Conservation (phyloP, 2,888 invertebrate species). For the Noctua pronuba region DNA sequence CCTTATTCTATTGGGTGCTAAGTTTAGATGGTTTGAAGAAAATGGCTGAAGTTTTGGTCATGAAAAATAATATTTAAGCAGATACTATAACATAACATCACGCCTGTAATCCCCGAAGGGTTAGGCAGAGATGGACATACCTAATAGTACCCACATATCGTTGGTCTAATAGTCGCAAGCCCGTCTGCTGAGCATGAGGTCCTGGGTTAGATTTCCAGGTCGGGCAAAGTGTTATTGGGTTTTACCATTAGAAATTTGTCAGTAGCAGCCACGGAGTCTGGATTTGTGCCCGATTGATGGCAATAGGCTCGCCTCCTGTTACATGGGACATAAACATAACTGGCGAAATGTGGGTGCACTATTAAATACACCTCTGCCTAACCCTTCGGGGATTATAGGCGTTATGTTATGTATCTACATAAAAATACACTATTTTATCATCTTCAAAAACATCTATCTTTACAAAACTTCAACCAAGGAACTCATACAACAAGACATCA, state of each 20-base stretch:
- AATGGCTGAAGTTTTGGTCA: constrained; percentile 12
- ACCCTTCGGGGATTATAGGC: not conserved
- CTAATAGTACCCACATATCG: too few species aligned
- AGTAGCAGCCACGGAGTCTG: not conserved
- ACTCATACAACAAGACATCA: constrained; percentile 43
- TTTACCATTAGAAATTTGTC: too few species aligned
- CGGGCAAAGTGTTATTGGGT: too few species aligned
- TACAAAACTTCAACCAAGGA: not conserved
- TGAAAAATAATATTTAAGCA: constrained; percentile 14
- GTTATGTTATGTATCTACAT: not conserved
- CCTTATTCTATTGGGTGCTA: constrained; percentile 39
- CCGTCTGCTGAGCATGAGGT: not conserved
- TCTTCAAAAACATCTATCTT: constrained; percentile 3
- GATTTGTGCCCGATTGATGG: not conserved
- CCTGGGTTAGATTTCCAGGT: too few species aligned
- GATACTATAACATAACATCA: not conserved
- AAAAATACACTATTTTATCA: not conserved
- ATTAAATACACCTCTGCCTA: too few species aligned
- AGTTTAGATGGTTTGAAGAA: constrained; percentile 9
- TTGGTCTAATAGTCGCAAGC: too few species aligned
- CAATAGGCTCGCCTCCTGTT: not conserved
- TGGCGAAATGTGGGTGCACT: too few species aligned
- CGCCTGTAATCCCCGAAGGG: not conserved
- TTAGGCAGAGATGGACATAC: too few species aligned
- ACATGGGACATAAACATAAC: not conserved